phyloP scores from a whole-genome alignment of 2,888 invertebrate genomes.

The Apodemia mormo region DNA sequence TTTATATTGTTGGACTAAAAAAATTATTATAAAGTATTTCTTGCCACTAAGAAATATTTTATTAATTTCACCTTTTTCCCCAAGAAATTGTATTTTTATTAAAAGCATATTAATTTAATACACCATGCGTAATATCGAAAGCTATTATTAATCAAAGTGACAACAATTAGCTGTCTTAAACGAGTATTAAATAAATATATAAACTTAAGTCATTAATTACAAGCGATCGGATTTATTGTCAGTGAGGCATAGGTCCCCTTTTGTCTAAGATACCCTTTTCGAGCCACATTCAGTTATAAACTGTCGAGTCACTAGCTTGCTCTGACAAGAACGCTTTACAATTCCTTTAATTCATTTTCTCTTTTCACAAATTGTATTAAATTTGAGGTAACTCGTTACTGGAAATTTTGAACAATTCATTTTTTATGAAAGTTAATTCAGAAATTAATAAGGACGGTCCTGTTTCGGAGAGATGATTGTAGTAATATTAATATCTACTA shows the following conservation, averaged over 20 bases:
- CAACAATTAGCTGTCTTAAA: conserved; percentile 3
- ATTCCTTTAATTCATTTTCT: conserved; percentile 12
- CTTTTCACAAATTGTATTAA: conserved; percentile 2
- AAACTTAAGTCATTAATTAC: conserved; percentile 15
- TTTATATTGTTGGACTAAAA: no score
- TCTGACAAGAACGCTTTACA: conserved; percentile 12
- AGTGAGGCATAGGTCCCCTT: conserved; percentile 16
- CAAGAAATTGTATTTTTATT: no score
- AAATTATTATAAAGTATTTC: no score
- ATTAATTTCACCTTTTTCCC: no score
- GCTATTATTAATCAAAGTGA: background rate
- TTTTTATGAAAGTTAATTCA: no score
- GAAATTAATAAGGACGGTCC: no score
- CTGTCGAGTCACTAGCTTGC: conserved; percentile 4
- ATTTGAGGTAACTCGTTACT: conserved; percentile 2
- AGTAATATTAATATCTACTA: no score
- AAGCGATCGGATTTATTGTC: conserved; percentile 14
- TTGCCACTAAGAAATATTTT: no score
- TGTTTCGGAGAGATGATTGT: no score
- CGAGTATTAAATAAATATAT: conserved; percentile 15
- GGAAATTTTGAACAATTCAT: conserved; percentile 8
- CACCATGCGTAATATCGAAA: no score
- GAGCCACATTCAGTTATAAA: conserved; percentile 10
- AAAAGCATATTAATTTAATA: no score
- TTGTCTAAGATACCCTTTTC: conserved; percentile 10